Base-by-base conservation (phyloP, 2,797 vertebrate genomes). In the Takifugu ocellatus region DNA sequence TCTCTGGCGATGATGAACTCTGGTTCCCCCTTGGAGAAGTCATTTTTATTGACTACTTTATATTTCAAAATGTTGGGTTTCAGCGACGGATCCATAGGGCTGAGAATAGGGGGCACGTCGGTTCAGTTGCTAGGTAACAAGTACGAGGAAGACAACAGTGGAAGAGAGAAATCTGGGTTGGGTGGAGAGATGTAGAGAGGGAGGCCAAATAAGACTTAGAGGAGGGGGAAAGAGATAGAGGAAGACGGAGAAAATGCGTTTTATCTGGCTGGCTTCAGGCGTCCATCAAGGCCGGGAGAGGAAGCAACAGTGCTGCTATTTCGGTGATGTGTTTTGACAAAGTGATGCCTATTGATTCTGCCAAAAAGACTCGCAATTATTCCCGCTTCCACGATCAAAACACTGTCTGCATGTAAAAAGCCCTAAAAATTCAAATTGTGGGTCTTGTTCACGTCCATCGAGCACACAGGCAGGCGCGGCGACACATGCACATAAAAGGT, bases 111-210 rank as follows among this genome's bases (percentile, higher is more conserved):
- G 88, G 77, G 70, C 81, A 85, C 73, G 79, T 83, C 81, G 74
- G 74, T 82, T 88, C 85, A 84, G 91, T 92, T 92, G 90, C 91
- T 91, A 92, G 88, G 91, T 84, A 90, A 92, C 91, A 77, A 87
- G 85, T 79, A 59, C 66, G 73, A 82, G 68, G 78, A 87, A 78
- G 70, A 85, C 83, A 87, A 90, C 85, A 88, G 75, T 74, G 61
- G 62, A 84, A 79, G 48, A 79, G 75, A 81, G 72, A 82, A 81
- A 86, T 84, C 81, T 88, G 81, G 77, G 78, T 74, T 86, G 79
- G 80, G 69, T 74, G 52, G 55, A 72, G 65, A 55, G 70, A 59
- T 54, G 25, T 16, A 42, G 25, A 43, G 49, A 44, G 51, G 39
- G 56, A 56, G 46, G 25, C 68, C 49, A 21, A 70, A 74, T 72